phyloP scores from a whole-genome alignment of 2,888 invertebrate genomes.

The Timema podura region DNA sequence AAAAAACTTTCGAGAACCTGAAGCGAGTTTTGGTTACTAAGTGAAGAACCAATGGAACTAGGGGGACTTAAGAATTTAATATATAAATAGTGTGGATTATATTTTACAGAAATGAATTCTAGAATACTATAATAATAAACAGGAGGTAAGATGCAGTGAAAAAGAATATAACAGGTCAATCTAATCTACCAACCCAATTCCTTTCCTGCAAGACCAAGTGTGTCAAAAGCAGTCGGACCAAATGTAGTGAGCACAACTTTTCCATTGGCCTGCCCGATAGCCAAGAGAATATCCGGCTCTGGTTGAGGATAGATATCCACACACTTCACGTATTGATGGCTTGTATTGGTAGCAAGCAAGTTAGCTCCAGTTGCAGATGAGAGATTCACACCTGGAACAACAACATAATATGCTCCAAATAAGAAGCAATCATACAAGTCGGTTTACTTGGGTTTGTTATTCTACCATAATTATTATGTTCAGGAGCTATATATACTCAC shows the following conservation, averaged over 20 bases:
- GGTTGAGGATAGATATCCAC: conserved; percentile 79
- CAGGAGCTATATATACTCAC: neutral
- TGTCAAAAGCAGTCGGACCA: conserved; percentile 64
- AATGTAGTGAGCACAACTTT: conserved; percentile 76
- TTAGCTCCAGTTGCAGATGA: conserved; percentile 67
- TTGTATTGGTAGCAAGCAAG: conserved; percentile 67
- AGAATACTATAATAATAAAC: no score
- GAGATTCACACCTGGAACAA: conserved; percentile 50
- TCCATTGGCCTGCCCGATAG: conserved; percentile 87
- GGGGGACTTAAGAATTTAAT: no score
- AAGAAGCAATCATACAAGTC: neutral
- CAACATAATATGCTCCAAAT: neutral
- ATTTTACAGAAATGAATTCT: no score
- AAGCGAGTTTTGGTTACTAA: no score
- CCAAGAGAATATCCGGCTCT: conserved; percentile 73
- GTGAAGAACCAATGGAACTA: no score
- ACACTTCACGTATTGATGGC: conserved; percentile 77
- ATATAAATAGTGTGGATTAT: no score
- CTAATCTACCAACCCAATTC: conserved; percentile 61
- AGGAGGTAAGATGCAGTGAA: no score
- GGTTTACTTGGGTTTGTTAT: neutral
- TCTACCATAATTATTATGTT: neutral
- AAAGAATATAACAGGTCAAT: no score
- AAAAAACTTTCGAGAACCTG: no score
- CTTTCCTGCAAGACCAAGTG: conserved; percentile 63